These are phyloP conservation scores for Rhagium mordax DNA, from an alignment of 2,888 invertebrate genomes.

Conservation along the genomic window DNA sequence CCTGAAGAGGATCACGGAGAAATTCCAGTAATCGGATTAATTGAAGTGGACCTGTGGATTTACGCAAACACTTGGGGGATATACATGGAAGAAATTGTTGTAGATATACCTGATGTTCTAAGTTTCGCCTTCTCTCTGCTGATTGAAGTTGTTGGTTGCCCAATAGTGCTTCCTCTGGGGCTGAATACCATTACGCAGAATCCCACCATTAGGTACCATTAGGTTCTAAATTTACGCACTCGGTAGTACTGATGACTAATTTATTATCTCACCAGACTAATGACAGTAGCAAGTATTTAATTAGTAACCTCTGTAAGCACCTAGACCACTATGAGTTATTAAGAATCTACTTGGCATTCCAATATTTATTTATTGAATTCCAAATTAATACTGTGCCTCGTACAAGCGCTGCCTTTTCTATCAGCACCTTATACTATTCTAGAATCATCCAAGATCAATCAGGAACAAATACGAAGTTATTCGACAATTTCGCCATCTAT, in stretches of 20 bases:
- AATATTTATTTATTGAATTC: no score
- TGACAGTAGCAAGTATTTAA: no score
- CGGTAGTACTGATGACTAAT: background rate
- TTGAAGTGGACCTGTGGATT: slow-evolving; percentile 65
- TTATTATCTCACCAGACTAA: no score
- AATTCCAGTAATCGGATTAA: slow-evolving; percentile 57
- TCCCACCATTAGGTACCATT: slow-evolving; percentile 61
- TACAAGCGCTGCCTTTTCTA: no score
- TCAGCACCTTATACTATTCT: no score
- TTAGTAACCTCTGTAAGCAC: no score
- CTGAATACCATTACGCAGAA: slow-evolving; percentile 57
- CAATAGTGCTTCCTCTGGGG: slow-evolving; percentile 67
- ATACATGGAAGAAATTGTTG: slow-evolving; percentile 68
- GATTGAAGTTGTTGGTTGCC: slow-evolving; percentile 65
- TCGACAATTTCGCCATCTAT: no score
- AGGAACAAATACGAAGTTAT: no score
- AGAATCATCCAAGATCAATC: no score
- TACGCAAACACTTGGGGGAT: slow-evolving; percentile 71
- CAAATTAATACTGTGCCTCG: no score
- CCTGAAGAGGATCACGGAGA: slow-evolving; percentile 55
- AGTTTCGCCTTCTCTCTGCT: slow-evolving; percentile 65
- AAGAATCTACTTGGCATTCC: no score
- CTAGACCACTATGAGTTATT: no score
- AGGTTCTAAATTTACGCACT: background rate
- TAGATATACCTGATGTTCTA: slow-evolving; percentile 65